phyloP scores from a whole-genome alignment of 2,888 invertebrate species.

The Drosophila histrio region DNA sequence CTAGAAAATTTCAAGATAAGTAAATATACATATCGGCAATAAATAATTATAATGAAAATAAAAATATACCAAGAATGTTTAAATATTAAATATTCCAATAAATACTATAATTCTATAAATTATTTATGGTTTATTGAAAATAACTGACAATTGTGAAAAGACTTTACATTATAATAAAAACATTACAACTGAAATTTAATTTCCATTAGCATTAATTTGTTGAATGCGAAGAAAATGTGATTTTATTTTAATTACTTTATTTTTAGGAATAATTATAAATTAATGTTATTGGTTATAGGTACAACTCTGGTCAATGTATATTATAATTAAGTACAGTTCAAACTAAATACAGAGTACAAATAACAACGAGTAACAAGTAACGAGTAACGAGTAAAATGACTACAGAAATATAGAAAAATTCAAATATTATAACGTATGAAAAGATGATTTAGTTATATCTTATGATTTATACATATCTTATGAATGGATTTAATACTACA shows the following conservation, averaged over 20 bases:
- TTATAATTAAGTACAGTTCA: slow-evolving; percentile 17
- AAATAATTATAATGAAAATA: too few species aligned
- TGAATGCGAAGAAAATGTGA: not conserved
- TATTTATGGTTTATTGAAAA: too few species aligned
- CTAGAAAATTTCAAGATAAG: too few species aligned
- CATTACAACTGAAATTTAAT: not conserved
- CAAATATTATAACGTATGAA: not conserved
- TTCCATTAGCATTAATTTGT: not conserved
- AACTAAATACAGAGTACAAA: slow-evolving; percentile 46
- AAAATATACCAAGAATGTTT: too few species aligned
- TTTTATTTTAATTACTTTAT: not conserved
- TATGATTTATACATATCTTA: not conserved
- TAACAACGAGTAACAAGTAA: slow-evolving; percentile 44
- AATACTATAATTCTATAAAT: too few species aligned
- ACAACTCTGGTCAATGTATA: not conserved
- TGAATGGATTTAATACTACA: slow-evolving; percentile 17
- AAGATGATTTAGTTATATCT: slow-evolving; percentile 8
- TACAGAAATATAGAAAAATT: slow-evolving; percentile 5
- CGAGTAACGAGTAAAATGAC: slow-evolving; percentile 28
- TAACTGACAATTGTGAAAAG: too few species aligned
- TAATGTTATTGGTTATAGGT: not conserved
- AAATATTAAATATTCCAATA: too few species aligned
- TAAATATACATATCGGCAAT: too few species aligned
- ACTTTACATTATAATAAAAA: too few species aligned
- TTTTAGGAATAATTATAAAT: not conserved